Conservation (phyloP, 2,797 vertebrate genomes). For the Cyprinella venusta region DNA sequence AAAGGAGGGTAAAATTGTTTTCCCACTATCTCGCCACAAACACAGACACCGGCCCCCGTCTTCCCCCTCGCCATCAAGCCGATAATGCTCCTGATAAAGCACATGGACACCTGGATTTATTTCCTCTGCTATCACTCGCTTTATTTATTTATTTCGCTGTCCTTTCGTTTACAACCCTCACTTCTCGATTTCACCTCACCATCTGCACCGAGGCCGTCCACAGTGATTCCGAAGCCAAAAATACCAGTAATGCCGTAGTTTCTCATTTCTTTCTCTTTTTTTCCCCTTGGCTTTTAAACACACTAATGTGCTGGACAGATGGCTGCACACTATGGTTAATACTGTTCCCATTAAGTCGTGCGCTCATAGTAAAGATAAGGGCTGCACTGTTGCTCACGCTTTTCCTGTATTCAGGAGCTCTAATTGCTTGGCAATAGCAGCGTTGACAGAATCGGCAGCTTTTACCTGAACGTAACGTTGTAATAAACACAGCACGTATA, state of each 20-base stretch:
- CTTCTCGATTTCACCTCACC: slow-evolving; percentile 35
- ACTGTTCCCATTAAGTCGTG: slow-evolving; percentile 28
- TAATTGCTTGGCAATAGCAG: slow-evolving; percentile 15
- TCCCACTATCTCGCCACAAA: slow-evolving; percentile 75
- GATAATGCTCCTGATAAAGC: slow-evolving; percentile 72
- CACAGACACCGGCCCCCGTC: slow-evolving; percentile 62
- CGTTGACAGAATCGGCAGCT: not conserved
- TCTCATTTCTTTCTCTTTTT: slow-evolving; percentile 26
- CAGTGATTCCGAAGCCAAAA: slow-evolving; percentile 35
- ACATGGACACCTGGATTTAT: slow-evolving; percentile 79
- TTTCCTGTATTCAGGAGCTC: slow-evolving; percentile 1
- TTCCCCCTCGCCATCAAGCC: slow-evolving; percentile 32
- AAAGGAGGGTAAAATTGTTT: slow-evolving; percentile 76
- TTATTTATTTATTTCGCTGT: slow-evolving; percentile 61
- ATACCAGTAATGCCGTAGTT: slow-evolving; percentile 31
- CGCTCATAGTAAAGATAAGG: slow-evolving; percentile 27
- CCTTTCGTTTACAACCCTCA: slow-evolving; percentile 38
- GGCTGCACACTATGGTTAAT: slow-evolving; percentile 29
- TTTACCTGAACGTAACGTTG: not conserved
- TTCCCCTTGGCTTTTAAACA: slow-evolving; percentile 33
- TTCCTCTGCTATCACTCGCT: slow-evolving; percentile 73
- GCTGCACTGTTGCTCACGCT: not conserved
- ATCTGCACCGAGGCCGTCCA: slow-evolving; percentile 7
- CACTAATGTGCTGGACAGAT: slow-evolving; percentile 43
- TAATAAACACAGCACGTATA: not conserved